Conservation (phyloP, 2,113 vertebrate species). For the Laticauda laticaudata region DNA sequence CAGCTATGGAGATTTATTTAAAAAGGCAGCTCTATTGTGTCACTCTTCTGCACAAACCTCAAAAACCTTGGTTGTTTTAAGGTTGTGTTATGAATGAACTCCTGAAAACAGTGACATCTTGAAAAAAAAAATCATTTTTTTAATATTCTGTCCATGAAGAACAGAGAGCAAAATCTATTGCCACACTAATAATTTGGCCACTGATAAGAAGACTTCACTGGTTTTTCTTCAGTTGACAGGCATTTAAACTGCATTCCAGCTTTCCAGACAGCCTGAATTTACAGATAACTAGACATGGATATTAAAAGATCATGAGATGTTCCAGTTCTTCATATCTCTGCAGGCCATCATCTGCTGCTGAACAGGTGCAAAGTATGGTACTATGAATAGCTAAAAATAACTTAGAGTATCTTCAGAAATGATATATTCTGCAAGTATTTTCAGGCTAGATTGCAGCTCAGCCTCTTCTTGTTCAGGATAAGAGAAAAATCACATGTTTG, state of each 20-base stretch:
- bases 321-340: neutral
- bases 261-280: slow-evolving; percentile 5
- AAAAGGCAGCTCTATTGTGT: neutral
- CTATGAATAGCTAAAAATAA: neutral
- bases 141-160: neutral
- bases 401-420: neutral
- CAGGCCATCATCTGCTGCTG: neutral
- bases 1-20: neutral
- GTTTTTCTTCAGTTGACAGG: slow-evolving; percentile 33
- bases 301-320: slow-evolving; percentile 45
- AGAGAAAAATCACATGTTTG: neutral
- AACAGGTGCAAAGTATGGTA: neutral
- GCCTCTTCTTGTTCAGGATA: neutral
- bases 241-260: slow-evolving; percentile 48
- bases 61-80: neutral
- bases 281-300: slow-evolving; percentile 24
- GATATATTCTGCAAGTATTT: neutral
- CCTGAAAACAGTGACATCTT: neutral
- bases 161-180: slow-evolving; percentile 27
- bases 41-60: neutral
- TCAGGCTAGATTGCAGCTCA: neutral
- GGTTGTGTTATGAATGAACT: neutral
- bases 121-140: neutral
- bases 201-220: slow-evolving; percentile 28
- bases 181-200: slow-evolving; percentile 28